Conservation (phyloP, 2,797 vertebrate species). For the Australoheros facetus region DNA sequence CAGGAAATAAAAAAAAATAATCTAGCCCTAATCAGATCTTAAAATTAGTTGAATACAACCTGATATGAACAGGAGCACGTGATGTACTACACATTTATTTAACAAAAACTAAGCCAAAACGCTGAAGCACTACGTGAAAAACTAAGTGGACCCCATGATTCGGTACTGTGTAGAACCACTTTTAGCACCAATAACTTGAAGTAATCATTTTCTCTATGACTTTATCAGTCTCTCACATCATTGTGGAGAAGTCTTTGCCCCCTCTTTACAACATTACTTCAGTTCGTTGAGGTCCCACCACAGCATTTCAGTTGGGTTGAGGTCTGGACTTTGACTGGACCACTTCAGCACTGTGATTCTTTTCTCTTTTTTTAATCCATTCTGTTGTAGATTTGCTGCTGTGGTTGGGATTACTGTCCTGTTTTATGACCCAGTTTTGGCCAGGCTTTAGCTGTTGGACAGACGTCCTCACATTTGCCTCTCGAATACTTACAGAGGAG, state of each 20-base stretch:
- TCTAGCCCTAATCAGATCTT: fast-evolving
- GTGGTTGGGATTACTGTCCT: not conserved
- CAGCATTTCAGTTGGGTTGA: not conserved
- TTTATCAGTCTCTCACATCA: not conserved
- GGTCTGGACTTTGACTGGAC: not conserved
- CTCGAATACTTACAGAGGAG: not conserved
- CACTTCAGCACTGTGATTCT: not conserved
- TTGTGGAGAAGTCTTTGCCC: not conserved
- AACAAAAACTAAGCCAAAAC: not conserved
- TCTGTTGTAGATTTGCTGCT: not conserved
- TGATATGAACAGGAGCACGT: not conserved
- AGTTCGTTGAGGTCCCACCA: not conserved
- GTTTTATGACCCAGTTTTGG: not conserved
- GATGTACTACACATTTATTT: not conserved
- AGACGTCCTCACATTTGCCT: not conserved
- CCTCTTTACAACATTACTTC: too few relatives aligned
- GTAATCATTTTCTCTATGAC: not conserved
- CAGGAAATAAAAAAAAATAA: not conserved
- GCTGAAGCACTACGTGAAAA: not conserved
- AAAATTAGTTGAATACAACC: not conserved
- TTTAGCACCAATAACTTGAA: not conserved
- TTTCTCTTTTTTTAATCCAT: too few relatives aligned
- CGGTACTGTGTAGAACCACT: not conserved
- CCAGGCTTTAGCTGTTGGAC: not conserved
- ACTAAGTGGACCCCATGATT: not conserved